These are phyloP conservation scores for Catharus ustulatus DNA, from an alignment of 2,797 vertebrate genomes.

Conservation along the genomic window DNA sequence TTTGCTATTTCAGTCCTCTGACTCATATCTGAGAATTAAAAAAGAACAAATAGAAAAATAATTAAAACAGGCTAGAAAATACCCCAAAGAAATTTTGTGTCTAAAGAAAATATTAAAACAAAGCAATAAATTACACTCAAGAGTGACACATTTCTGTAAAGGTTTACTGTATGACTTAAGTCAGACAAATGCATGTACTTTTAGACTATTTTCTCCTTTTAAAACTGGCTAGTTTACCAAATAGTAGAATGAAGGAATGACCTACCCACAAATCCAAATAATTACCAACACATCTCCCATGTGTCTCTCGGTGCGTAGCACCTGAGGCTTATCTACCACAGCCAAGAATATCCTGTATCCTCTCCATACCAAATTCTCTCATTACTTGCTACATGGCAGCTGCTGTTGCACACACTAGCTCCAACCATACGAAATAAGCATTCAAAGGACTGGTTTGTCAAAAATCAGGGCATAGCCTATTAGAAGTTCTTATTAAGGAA, in stretches of 20 bases:
- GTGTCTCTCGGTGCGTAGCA: background rate
- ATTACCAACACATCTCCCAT: background rate
- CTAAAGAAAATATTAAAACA: background rate
- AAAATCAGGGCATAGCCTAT: background rate
- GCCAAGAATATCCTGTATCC: background rate
- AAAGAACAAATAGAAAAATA: background rate
- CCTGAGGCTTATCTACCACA: background rate
- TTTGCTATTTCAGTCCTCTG: constrained; percentile 69
- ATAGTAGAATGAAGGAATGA: background rate
- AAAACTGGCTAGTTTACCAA: background rate
- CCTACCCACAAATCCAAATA: background rate
- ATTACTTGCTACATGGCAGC: background rate
- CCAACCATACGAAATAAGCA: background rate
- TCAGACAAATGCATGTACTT: background rate
- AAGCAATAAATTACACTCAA: background rate
- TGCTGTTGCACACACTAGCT: background rate
- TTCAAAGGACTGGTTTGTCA: background rate
- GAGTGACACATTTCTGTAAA: background rate
- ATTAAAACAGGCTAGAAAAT: constrained; percentile 9
- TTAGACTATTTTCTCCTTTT: background rate
- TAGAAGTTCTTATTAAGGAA: background rate
- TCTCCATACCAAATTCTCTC: background rate
- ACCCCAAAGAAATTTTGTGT: background rate
- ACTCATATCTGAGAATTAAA: constrained; percentile 70
- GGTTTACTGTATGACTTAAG: background rate